Evolutionary conservation across 2,797 vertebrate genomes (phyloP), one percentile per base, ranked within the genome.

Genomic region (Liasis olivaceus): DNA sequence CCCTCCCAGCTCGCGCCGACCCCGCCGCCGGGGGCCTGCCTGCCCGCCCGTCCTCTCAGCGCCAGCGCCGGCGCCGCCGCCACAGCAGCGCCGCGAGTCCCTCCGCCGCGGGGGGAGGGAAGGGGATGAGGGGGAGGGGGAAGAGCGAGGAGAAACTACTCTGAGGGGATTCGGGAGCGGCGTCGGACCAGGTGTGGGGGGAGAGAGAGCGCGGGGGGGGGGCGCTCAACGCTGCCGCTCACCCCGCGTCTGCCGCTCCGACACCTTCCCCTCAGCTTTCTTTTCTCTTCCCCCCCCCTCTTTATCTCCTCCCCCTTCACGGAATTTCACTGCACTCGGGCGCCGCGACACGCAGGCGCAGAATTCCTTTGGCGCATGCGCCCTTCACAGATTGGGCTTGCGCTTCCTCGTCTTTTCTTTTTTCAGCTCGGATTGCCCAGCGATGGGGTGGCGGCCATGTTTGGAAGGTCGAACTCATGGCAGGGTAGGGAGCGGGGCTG

Each of bases 261-360:
- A 7, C 11, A 42, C 69, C 31, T 66, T 72, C 54, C 89, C 89
- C 69, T 81, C 66, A 81, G 54, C 54, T 36, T 89, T 31, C n/a
- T 12, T 28, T n/a, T 20, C 28, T 56, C 20, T 60, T 31, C 20
- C 31, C 51, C 63, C 22, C 47, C n/a, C 26, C 17, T 22, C 6
- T 24, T 22, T 11, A 22, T 0, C 62, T 66, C 24, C 94, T 93
- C 66, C 96, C 95, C 94, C 64, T 89, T 93, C 93, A 93, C 95
- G 96, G 96, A 96, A 96, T 96, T 96, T 96, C 95, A 90, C 96
- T 95, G 97, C 97, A 96, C 96, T 95, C 95, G 31, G 81, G 90
- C 81, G 88, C 92, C 60, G 92, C 86, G 89, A 8, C 64, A 94
- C 96, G 96, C 96, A 97, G 62, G 96, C 96, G 96, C 96, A 92